A percentile compares a stretch with the other conserved stretches of the same genome.
phyloP scores from a whole-genome alignment of 2,888 invertebrate species.

The Stenodera caucasica region DNA sequence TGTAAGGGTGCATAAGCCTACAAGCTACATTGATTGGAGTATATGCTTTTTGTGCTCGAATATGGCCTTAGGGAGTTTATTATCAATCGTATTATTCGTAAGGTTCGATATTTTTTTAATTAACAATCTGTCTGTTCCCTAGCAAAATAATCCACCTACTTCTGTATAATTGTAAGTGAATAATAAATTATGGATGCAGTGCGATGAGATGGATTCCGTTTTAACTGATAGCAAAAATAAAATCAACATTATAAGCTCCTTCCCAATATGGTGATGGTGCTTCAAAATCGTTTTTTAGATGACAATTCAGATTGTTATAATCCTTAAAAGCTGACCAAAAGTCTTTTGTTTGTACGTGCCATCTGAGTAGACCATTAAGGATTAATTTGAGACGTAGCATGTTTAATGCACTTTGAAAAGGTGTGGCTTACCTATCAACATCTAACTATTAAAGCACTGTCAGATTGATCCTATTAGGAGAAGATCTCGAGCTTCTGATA shows the following conservation, averaged over 20 bases:
- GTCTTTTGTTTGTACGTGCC: conserved; percentile 23
- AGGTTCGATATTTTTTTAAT: background rate
- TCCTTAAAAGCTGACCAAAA: conserved; percentile 18
- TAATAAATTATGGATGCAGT: too few relatives aligned
- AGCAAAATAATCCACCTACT: background rate
- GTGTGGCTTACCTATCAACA: conserved; percentile 49
- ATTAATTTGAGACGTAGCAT: conserved; percentile 40
- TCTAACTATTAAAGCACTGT: conserved; percentile 40
- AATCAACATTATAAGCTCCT: background rate
- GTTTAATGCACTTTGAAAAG: conserved; percentile 50
- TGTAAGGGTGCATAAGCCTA: conserved; percentile 2
- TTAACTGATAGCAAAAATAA: background rate
- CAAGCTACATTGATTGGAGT: conserved; percentile 23
- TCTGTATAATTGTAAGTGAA: background rate
- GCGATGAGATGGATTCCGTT: background rate
- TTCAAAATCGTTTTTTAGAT: conserved; percentile 9
- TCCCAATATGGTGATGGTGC: background rate
- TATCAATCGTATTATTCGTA: background rate
- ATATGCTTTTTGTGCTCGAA: conserved; percentile 23
- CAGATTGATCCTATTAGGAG: conserved; percentile 41
- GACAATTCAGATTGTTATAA: conserved; percentile 13
- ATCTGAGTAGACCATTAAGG: conserved; percentile 36
- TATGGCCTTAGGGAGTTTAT: conserved; percentile 23
- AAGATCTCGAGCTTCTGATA: conserved; percentile 19
- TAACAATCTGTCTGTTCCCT: background rate